phyloP scores from a whole-genome alignment of 2,797 vertebrate genomes.

The Crenichthys baileyi region DNA sequence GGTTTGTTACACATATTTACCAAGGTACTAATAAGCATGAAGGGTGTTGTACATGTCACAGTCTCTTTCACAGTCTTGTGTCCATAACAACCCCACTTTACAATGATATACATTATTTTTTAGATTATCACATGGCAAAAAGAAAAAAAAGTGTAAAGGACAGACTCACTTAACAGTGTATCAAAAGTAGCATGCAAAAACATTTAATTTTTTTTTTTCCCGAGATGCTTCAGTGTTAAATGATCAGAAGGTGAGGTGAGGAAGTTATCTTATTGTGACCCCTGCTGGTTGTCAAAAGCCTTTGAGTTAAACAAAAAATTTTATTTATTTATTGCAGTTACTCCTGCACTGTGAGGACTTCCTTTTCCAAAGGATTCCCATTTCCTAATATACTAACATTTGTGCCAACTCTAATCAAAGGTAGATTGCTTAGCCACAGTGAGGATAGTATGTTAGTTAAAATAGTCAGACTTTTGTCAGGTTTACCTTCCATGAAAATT shows the following conservation, averaged over 20 bases:
- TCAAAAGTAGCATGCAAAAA: no score
- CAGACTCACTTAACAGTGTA: background rate
- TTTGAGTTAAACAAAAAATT: background rate
- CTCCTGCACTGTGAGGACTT: background rate
- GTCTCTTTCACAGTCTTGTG: background rate
- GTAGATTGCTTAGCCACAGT: background rate
- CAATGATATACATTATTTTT: background rate
- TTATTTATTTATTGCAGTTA: background rate
- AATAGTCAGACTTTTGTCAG: no score
- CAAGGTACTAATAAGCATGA: background rate
- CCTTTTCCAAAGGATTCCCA: background rate
- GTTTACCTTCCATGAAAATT: no score
- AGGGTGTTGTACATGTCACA: background rate
- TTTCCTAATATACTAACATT: background rate
- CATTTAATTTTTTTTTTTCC: background rate
- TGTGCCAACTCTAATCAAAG: background rate
- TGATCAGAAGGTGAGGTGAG: background rate
- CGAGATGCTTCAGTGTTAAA: background rate
- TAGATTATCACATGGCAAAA: background rate
- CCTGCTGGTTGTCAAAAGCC: background rate
- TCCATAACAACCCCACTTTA: background rate
- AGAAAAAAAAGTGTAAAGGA: background rate
- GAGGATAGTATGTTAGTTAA: background rate
- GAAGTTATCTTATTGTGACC: background rate
- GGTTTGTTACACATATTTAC: background rate